Base-by-base conservation (phyloP, 30 jellyfish, hydroid and myxozoan genomes). In the Cassiopea xamachana region DNA sequence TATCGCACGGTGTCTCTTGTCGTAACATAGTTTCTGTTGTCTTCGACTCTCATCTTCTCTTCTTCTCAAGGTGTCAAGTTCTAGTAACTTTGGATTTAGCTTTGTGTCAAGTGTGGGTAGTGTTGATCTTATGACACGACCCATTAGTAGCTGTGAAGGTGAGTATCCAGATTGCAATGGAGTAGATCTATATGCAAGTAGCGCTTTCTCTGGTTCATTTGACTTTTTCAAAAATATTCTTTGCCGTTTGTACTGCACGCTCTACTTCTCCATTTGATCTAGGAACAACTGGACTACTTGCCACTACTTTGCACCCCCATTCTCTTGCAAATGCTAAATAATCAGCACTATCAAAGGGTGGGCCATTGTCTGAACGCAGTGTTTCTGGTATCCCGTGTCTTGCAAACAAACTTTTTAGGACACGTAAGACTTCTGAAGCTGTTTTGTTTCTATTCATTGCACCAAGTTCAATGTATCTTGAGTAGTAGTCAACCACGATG, bases 201-300 rank as follows among this genome's bases (percentile, higher is more conserved):
- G 81, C 46, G 96, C 92, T 81, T 69, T 89, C 48, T 48, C 84
- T 15, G 87, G 92, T 44, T 89, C 96, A 14, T 70, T 58, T 48
- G 83, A 59, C 59, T 87, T 87, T 68, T 48, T 89, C 77, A 89
- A 48, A 27, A 55, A 89, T 60, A 13, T 69, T 69, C 48, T 80
- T 79, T 58, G 84, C 84, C 51, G 87, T 89, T 79, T 81, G 92
- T 27, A 89, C 92, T 44, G 96, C 96, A 67, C 81, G 87, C 62
- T 89, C 96, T 5, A 74, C 96, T 81, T 89, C 87, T 51, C 92
- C 96, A 55, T 89, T 89, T 51, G 90, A 64, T 71, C 81, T 81
- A n/a, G 96, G 87, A 72, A 58, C 79, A 48, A 47, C 39, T 67
- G 90, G 94, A 78, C 94, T 87, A 73, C 90, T 87, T 47, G 91